Evolutionary conservation across 2,113 vertebrate genomes (phyloP), one percentile per base, ranked within the genome.

Genomic region (Xiphophorus maculatus): DNA sequence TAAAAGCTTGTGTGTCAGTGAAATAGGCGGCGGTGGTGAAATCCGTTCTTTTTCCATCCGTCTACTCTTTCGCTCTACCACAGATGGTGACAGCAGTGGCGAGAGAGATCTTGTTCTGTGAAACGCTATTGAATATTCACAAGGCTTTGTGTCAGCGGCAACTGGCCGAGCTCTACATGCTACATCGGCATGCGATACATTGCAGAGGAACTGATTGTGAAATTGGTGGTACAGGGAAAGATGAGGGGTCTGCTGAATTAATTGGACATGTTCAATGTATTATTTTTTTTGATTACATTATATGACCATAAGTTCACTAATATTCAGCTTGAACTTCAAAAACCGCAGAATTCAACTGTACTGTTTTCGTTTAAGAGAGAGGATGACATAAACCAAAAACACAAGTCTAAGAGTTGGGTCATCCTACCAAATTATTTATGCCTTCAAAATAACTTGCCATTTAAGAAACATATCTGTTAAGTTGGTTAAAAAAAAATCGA

Each of bases 61-160:
- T 92, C 89, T 87, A 79, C 82, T 91, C 86, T 90, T 91, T 92
- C 84, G 33, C 81, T 80, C 83, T 79, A 74, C 85, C 89, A 71
- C 88, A 87, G 84, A 88, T 88, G 83, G 89, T 87, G 91, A 86
- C 87, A 92, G 86, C 88, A 73, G 79, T 89, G 89, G 83, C 63
- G 77, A 90, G 84, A 87, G 88, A 92, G 89, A 90, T 92, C 92
- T 91, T 90, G 89, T 93, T 93, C 92, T 90, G 84, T 88, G 90
- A 85, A 91, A 79, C 79, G 28, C 79, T 88, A 90, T 91, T 87
- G 88, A 94, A 92, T 92, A 91, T 93, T 93, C 91, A 92, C 85
- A 85, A 70, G 86, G 84, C 77, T 87, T 82, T 67, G 42, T 86
- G 87, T 89, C 80, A 82, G 81, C 69, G 71, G 28, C 74, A 69